Conservation (phyloP, 1,140 invertebrate genomes). For the Hirudo medicinalis region DNA sequence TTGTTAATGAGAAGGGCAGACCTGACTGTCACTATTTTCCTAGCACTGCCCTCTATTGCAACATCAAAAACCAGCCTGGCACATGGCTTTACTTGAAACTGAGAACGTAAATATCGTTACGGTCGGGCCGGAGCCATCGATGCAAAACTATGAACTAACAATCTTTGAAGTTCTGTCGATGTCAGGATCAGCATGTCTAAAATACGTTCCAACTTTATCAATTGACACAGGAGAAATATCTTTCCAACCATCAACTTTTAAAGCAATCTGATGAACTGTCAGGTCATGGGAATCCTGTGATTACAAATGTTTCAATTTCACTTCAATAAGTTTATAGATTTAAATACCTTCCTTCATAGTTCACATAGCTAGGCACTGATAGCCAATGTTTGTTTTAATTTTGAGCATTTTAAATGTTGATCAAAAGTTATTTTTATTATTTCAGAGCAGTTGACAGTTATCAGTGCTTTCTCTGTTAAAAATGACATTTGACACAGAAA, state of each 20-base stretch:
- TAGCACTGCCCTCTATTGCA: conserved; percentile 74
- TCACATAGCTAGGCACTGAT: no score
- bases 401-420: no score
- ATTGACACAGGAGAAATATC: conserved; percentile 74
- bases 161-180: conserved; percentile 28
- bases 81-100: conserved; percentile 24
- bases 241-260: conserved; percentile 78
- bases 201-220: conserved; percentile 86
- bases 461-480: no score
- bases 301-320: conserved; percentile 4
- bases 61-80: conserved; percentile 51
- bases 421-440: no score
- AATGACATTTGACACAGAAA: no score
- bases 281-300: conserved; percentile 61
- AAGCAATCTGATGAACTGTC: conserved; percentile 67
- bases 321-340: conserved; percentile 5
- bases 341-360: not conserved
- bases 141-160: conserved; percentile 21
- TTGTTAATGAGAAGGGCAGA: conserved; percentile 74
- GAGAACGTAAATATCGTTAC: not conserved
- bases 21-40: conserved; percentile 84
- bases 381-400: no score
- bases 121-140: not conserved
- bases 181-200: conserved; percentile 55
- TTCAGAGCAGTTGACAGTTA: no score